These are phyloP conservation scores for Drosophila orosa DNA, from an alignment of 1,140 invertebrate species.

Conservation along the genomic window DNA sequence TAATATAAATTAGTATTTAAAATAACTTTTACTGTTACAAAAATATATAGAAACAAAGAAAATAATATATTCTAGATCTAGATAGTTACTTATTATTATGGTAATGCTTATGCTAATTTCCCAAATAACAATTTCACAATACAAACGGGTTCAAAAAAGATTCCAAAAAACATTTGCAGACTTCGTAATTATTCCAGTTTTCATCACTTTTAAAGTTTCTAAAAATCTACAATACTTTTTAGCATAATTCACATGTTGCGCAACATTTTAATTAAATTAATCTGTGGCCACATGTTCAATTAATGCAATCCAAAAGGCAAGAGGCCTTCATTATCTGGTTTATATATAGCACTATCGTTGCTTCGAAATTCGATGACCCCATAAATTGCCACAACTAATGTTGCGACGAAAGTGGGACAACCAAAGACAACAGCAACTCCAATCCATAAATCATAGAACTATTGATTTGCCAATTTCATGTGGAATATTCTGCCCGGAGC, in stretches of 20 bases:
- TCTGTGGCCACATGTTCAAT: slow-evolving; percentile 40
- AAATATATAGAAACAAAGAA: background rate
- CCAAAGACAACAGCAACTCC: background rate
- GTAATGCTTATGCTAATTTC: background rate
- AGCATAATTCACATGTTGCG: slow-evolving; percentile 12
- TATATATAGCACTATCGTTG: slow-evolving; percentile 17
- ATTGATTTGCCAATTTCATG: slow-evolving; percentile 4
- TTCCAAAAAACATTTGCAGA: background rate
- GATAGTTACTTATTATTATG: background rate
- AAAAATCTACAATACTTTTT: background rate
- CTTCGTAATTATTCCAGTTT: background rate
- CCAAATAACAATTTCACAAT: background rate
- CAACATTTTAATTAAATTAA: slow-evolving; percentile 16
- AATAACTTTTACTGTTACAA: background rate
- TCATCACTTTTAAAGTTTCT: background rate
- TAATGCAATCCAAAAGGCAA: slow-evolving; percentile 16
- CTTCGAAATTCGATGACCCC: slow-evolving; percentile 25
- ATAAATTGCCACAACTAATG: slow-evolving; percentile 23
- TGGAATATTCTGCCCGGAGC: background rate
- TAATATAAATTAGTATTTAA: background rate
- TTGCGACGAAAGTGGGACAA: slow-evolving; percentile 27
- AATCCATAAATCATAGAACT: slow-evolving; percentile 18
- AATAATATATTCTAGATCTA: background rate
- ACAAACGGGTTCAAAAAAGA: background rate
- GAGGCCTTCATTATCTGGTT: slow-evolving; percentile 25